A percentile compares a stretch with the other conserved stretches of the same genome.
Evolutionary conservation across 2,888 invertebrate species (phyloP).

Genomic region (Folsomia manolachei): DNA sequence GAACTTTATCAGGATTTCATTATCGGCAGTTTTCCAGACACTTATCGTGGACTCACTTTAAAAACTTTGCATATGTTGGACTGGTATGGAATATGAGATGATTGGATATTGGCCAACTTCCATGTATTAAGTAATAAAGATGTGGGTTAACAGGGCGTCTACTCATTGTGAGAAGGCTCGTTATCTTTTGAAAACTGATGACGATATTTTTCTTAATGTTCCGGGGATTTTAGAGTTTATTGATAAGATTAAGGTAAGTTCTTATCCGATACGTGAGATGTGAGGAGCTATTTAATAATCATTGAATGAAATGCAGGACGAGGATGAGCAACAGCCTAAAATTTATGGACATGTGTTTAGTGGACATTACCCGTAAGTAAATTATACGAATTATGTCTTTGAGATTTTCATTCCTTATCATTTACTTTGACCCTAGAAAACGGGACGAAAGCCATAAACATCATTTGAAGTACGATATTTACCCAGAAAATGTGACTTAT

Average conservation of each 20-base stretch:
- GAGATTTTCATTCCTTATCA: too few species aligned
- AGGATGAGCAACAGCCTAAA: constrained; percentile 26
- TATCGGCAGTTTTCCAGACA: constrained; percentile 30
- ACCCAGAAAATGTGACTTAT: constrained; percentile 29
- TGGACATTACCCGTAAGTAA: constrained; percentile 36
- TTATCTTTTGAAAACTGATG: constrained; percentile 39
- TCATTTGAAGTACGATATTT: constrained; percentile 27
- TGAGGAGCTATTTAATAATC: background rate
- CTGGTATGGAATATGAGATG: too few species aligned
- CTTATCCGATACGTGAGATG: background rate
- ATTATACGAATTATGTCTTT: too few species aligned
- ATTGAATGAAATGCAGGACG: constrained; percentile 14
- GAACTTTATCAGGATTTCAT: constrained; percentile 34
- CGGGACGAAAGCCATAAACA: constrained; percentile 27
- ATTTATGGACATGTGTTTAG: constrained; percentile 38
- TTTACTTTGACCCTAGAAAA: too few species aligned
- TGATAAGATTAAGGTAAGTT: constrained; percentile 28
- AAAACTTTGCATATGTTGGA: constrained; percentile 40
- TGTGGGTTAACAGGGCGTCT: too few species aligned
- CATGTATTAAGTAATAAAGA: too few species aligned
- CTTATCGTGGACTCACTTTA: constrained; percentile 31
- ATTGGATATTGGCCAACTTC: constrained; percentile 1
- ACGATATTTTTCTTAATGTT: constrained; percentile 39
- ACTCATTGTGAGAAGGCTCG: constrained; percentile 23
- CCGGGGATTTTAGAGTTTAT: constrained; percentile 31